Conservation (phyloP, 2,113 vertebrate genomes). For the Aegotheles bennettii region DNA sequence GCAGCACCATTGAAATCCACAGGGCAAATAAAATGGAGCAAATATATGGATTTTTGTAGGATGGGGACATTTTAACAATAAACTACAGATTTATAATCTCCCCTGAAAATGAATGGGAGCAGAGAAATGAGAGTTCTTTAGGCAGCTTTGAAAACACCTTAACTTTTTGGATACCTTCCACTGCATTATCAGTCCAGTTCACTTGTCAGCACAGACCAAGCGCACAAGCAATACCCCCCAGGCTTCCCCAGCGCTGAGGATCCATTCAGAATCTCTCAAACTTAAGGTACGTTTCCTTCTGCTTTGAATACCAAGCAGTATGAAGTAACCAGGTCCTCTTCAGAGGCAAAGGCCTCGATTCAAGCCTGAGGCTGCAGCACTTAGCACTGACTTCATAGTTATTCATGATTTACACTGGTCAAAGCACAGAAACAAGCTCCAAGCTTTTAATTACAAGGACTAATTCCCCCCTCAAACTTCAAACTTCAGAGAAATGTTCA, state of each 20-base stretch:
- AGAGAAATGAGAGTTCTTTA: background rate
- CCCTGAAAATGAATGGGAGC: background rate
- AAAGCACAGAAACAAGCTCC: background rate
- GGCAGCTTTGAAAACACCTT: background rate
- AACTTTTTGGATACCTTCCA: background rate
- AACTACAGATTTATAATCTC: background rate
- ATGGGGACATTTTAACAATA: background rate
- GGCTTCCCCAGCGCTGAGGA: background rate
- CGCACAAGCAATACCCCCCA: background rate
- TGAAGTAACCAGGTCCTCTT: background rate
- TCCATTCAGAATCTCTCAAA: background rate
- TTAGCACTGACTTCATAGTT: background rate
- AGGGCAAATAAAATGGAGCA: background rate
- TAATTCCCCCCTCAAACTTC: background rate
- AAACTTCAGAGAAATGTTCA: background rate
- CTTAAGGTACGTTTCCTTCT: background rate
- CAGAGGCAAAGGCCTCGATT: background rate
- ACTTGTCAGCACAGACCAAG: background rate
- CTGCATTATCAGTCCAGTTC: background rate
- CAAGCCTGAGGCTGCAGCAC: background rate
- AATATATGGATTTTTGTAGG: background rate
- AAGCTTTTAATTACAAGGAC: background rate
- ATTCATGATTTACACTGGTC: background rate
- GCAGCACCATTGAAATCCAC: background rate
- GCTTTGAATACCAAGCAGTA: background rate